Evolutionary conservation across 1,140 invertebrate genomes (phyloP), one percentile per base, ranked within the genome.

Genomic region (Pogonognathellus flavescens): DNA sequence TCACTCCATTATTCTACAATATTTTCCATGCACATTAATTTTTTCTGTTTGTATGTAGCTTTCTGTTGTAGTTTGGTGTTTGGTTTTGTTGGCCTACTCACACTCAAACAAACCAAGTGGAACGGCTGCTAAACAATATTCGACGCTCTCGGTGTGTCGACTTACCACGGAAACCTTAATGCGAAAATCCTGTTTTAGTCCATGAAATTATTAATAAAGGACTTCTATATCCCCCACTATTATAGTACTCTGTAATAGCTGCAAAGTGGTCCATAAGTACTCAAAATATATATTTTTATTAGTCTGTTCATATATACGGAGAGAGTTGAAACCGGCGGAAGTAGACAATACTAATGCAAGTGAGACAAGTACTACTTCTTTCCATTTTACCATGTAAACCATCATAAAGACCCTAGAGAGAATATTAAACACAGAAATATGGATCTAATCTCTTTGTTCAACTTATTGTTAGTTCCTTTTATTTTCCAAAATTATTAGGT

Each of bases 1-100:
- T 76, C 70, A 76, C 16, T 50, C 41, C 14, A 76, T 76, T 8
- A 76, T 76, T 76, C 41, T 9, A 10, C 25, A 41, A 76, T 31
- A 50, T 76, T 76, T 76, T 76, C 31, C 70, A 76, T 76, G 70
- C 70, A 41, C 70, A n/a, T 76, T 76, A 76, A 76, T 16, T 76
- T n/a, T 50, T 10, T 62, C 59, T 62, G 62, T 66, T 20, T 18
- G 13, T 62, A 62, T 20, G 8, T 18, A 18, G 20, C 59, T 62
- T 62, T 41, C 31, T 41, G 31, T 41, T 62, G 59, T 62, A 76
- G 0, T 76, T 50, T 76, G 11, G 41, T 31, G 31, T 10, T 11
- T 70, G n/a, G 70, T 76, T 76, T n/a, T 41, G n/a, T 2, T 76
- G 31, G 70, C 41, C 14, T 16, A 50, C 41, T 76, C 70, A 76